phyloP scores from a whole-genome alignment of 2,797 vertebrate genomes.

The Triplophysa yarkandensis region DNA sequence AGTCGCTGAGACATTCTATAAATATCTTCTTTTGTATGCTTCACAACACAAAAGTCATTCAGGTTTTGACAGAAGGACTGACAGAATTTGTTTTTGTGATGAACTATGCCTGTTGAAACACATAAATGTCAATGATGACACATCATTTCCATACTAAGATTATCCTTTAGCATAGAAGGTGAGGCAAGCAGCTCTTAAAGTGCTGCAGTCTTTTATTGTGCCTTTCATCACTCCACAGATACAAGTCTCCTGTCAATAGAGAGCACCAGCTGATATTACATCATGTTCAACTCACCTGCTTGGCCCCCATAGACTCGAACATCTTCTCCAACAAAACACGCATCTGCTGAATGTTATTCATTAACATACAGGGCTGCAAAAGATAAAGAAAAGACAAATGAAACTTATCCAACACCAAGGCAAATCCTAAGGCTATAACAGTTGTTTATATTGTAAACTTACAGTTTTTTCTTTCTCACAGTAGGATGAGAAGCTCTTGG shows the following conservation, averaged over 20 bases:
- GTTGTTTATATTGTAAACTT: conserved; percentile 63
- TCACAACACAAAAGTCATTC: too few species aligned
- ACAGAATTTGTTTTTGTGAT: too few species aligned
- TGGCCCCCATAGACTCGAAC: conserved; percentile 98
- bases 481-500: conserved; percentile 86
- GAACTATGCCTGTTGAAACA: too few species aligned
- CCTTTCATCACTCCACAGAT: neutral
- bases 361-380: conserved; percentile 90
- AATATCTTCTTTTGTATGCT: too few species aligned
- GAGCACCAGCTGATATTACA: neutral
- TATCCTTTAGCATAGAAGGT: too few species aligned
- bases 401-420: neutral
- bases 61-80: too few species aligned
- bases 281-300: conserved; percentile 79
- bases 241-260: neutral
- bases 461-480: conserved; percentile 96
- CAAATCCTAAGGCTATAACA: neutral
- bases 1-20: too few species aligned
- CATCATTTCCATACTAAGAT: too few species aligned
- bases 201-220: neutral
- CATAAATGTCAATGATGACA: too few species aligned
- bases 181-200: neutral
- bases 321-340: conserved; percentile 96
- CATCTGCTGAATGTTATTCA: conserved; percentile 98
- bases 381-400: conserved; percentile 18